Conservation (phyloP, 1,140 invertebrate species). For the Lepidurus packardi region DNA sequence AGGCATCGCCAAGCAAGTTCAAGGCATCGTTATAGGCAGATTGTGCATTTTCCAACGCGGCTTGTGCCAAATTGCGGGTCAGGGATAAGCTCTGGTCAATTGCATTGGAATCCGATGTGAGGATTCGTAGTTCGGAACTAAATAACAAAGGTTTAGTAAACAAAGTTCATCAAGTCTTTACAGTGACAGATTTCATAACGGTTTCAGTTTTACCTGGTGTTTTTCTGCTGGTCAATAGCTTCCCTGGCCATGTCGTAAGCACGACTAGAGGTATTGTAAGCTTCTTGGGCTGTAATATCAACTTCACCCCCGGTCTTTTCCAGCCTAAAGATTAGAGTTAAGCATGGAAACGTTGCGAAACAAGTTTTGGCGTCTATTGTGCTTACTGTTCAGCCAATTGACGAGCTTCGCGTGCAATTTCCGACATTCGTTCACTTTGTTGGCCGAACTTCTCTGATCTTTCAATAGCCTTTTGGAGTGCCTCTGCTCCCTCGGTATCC, state of each 20-base stretch:
- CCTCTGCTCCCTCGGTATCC: constrained; percentile 68
- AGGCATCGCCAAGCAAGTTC: constrained; percentile 66
- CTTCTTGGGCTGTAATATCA: constrained; percentile 66
- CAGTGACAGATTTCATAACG: neutral
- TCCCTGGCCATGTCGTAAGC: constrained; percentile 75
- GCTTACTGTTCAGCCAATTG: constrained; percentile 59
- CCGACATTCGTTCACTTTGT: constrained; percentile 83
- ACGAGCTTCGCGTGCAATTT: constrained; percentile 79
- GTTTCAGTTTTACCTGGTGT: constrained; percentile 46
- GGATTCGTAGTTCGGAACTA: neutral
- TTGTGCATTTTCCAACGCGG: constrained; percentile 63
- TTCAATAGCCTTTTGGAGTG: constrained; percentile 69
- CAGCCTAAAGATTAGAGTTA: constrained; percentile 48
- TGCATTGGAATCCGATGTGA: constrained; percentile 6
- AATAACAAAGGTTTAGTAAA: neutral
- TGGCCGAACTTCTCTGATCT: constrained; percentile 80
- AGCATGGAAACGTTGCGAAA: constrained; percentile 32
- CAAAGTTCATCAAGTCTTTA: neutral
- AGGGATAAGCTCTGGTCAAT: constrained; percentile 41
- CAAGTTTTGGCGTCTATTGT: neutral
- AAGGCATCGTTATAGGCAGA: constrained; percentile 73
- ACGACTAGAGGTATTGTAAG: constrained; percentile 70
- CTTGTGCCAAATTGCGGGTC: constrained; percentile 61
- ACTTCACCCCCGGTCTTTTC: constrained; percentile 70
- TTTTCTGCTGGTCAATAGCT: constrained; percentile 70